Percentiles rank a stretch among this genome's conserved stretches.
phyloP scores from a whole-genome alignment of 2,888 invertebrate species.

The Laspeyria flexula region DNA sequence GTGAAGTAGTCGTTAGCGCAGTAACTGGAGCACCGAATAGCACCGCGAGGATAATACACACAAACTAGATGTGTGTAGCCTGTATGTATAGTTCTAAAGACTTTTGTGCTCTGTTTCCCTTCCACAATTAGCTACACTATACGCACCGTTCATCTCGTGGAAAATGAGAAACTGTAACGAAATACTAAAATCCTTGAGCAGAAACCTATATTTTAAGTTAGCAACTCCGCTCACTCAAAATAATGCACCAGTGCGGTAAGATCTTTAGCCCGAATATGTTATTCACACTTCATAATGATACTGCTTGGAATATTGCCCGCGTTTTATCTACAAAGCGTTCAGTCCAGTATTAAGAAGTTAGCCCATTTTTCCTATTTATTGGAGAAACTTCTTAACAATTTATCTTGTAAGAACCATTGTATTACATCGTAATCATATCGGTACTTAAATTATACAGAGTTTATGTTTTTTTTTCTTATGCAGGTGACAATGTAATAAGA shows the following conservation, averaged over 20 bases:
- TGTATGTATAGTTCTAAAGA: constrained; percentile 40
- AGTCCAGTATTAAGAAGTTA: constrained; percentile 1
- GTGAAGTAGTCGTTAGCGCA: constrained; percentile 58
- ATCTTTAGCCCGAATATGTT: constrained; percentile 30
- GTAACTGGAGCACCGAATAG: constrained; percentile 65
- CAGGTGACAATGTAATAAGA: too few species aligned
- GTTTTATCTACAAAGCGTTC: constrained; percentile 20
- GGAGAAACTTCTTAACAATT: not conserved
- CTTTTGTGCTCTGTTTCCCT: constrained; percentile 76
- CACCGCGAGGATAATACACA: constrained; percentile 56
- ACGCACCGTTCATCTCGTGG: constrained; percentile 13
- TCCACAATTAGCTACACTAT: constrained; percentile 53
- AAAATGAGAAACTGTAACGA: constrained; percentile 13
- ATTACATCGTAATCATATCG: too few species aligned
- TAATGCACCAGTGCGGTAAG: constrained; percentile 16
- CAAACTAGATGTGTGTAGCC: constrained; percentile 54
- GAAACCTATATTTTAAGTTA: constrained; percentile 16
- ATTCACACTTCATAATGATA: constrained; percentile 34
- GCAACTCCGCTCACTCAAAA: constrained; percentile 8
- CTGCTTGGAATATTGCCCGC: constrained; percentile 37
- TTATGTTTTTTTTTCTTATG: too few species aligned
- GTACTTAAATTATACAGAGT: too few species aligned
- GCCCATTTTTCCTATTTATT: not conserved
- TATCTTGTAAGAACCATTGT: too few species aligned
- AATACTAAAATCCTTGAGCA: constrained; percentile 12